Evolutionary conservation across 1,140 invertebrate genomes (phyloP).

Genomic region (Halotydeus destructor): DNA sequence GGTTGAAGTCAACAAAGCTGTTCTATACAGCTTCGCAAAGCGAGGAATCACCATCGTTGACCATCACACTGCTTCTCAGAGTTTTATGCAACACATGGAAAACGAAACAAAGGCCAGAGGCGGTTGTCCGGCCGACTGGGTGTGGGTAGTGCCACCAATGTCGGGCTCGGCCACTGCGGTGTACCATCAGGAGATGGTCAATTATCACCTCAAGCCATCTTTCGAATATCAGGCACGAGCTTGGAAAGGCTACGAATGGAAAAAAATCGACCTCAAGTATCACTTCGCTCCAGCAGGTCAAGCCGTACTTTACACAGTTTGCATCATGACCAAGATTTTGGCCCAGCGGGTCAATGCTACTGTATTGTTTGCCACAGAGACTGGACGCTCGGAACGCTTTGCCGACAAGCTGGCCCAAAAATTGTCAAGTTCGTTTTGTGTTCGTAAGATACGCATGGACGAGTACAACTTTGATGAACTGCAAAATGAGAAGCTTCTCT

Average conservation of each 20-base stretch:
- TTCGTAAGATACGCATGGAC: conserved; percentile 22
- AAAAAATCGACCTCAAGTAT: too few species aligned
- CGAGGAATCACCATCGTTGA: conserved; percentile 22
- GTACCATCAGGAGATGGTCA: conserved; percentile 24
- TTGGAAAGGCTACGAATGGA: not conserved
- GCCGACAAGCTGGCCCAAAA: conserved; percentile 20
- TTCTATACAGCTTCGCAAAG: conserved; percentile 23
- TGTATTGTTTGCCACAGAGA: conserved; percentile 24
- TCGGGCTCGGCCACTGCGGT: conserved; percentile 19
- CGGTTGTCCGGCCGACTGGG: conserved; percentile 25
- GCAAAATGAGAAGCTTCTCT: conserved; percentile 20
- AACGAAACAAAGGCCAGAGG: conserved; percentile 21
- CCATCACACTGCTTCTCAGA: conserved; percentile 23
- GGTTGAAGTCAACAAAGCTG: conserved; percentile 24
- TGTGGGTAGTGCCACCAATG: conserved; percentile 25
- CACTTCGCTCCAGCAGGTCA: not conserved
- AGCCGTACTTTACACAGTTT: conserved; percentile 5
- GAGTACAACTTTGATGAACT: conserved; percentile 22
- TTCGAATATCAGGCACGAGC: conserved; percentile 21
- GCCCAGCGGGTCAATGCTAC: conserved; percentile 20
- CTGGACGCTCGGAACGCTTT: conserved; percentile 24
- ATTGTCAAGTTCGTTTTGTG: conserved; percentile 20
- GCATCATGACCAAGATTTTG: conserved; percentile 13
- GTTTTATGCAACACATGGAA: conserved; percentile 24
- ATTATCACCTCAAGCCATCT: conserved; percentile 22